Conservation (phyloP, 2,113 vertebrate genomes). For the Corvus hawaiiensis region DNA sequence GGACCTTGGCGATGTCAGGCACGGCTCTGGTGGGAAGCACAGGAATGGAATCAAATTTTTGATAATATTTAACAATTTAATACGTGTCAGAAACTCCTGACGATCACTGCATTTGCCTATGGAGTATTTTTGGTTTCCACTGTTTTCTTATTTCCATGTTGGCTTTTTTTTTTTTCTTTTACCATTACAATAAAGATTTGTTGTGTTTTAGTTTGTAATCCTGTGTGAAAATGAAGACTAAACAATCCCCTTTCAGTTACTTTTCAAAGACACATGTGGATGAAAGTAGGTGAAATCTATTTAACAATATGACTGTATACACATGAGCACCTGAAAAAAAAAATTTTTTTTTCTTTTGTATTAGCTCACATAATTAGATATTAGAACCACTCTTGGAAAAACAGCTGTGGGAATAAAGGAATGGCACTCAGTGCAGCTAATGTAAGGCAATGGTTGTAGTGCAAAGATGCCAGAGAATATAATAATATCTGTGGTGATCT, state of each 20-base stretch:
- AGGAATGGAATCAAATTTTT: too few species aligned
- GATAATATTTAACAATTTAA: too few species aligned
- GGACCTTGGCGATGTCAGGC: too few species aligned
- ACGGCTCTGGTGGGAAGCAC: too few species aligned
- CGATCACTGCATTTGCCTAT: too few species aligned
- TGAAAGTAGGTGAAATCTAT: neutral
- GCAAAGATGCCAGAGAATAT: neutral
- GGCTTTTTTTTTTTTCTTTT: neutral
- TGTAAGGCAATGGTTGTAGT: neutral
- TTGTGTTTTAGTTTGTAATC: neutral
- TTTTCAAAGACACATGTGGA: neutral
- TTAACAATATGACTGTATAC: neutral
- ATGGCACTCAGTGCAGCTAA: neutral
- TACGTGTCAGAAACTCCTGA: too few species aligned
- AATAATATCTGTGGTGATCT: constrained; percentile 26
- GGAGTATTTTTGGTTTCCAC: too few species aligned
- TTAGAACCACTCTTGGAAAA: neutral
- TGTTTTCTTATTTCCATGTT: too few species aligned
- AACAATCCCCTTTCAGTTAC: neutral
- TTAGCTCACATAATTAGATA: neutral
- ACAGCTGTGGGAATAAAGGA: neutral
- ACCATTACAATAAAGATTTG: neutral
- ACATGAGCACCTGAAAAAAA: neutral
- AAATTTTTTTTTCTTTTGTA: neutral
- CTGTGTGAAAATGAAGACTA: neutral